A percentile compares a stretch with the other conserved stretches of the same genome.
Evolutionary conservation across 2,113 vertebrate species (phyloP).

Genomic region (Talpa occidentalis): DNA sequence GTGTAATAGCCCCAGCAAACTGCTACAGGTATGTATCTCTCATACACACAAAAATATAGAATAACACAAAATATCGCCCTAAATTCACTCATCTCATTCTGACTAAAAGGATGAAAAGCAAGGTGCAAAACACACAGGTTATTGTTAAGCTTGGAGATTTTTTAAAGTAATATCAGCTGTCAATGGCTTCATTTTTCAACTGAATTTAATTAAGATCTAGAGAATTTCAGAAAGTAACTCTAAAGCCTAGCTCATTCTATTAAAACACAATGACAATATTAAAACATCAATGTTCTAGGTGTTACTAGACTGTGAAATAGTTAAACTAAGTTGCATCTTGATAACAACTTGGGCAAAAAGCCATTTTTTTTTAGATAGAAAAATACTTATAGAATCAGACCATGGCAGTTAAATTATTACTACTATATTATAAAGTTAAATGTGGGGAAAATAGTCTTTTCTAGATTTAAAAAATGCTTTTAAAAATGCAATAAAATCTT

Average conservation of each 20-base stretch:
- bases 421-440: neutral
- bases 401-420: neutral
- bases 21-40: neutral
- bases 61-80: neutral
- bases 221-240: neutral
- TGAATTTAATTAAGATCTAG: neutral
- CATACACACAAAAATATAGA: neutral
- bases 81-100: neutral
- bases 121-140: neutral
- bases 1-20: neutral
- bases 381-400: neutral
- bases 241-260: neutral
- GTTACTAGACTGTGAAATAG: neutral
- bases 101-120: neutral
- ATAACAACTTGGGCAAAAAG: neutral
- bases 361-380: neutral
- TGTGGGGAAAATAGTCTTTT: neutral
- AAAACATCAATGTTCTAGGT: neutral
- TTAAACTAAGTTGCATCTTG: neutral
- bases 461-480: too few relatives aligned
- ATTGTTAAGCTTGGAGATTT: neutral
- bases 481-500: neutral
- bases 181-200: neutral
- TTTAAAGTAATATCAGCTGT: neutral
- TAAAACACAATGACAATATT: neutral